Base-by-base conservation (phyloP, 1,140 invertebrate genomes). In the Dreissena polymorpha region DNA sequence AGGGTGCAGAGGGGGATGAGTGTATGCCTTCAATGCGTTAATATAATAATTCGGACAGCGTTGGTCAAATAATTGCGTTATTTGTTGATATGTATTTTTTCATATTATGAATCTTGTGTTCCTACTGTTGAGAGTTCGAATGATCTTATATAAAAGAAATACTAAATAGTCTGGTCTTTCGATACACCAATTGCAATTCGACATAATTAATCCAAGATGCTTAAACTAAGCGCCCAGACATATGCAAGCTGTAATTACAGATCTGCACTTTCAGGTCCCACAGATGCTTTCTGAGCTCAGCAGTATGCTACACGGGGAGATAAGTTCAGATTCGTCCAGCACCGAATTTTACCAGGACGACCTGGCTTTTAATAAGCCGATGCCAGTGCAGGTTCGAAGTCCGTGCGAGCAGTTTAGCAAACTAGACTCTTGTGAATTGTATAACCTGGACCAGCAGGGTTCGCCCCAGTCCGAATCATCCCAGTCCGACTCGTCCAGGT, bases 281-380 rank as follows among this genome's bases (percentile, higher is more conserved):
- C 65, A 78, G 64, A 78, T 70, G 65, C 18, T 57, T 16, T 12
- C 53, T 25, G 76, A 69, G 39, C 23, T 69, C 10, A 65, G 68
- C 50, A 53, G 16, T 23, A 78, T 78, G 65, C 16, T 60, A 60
- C 57, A 60, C 3, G 57, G 21, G 57, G 49, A 78, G 21, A 10
- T 13, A 2, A 60, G 50, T 21, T 18, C 53, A 7, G 73, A 75
- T 10, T 51, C 39, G n/a, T 23, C 65, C 21, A 25, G 50, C 18
- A 78, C 65, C 21, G 65, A 55, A 21, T 78, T 78, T 39, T 78
- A 78, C 27, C 1, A 53, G 16, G 76, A 78, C 23, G 67, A 69
- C 0, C n/a, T 78, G 13, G 21, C 49, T 10, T 57, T 69, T 14
- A 69, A 57, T 8, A 78, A 78, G 51, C 71, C 71, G 25, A 25